Evolutionary conservation across 2,888 invertebrate genomes (phyloP), one percentile per base, ranked within the genome.

Genomic region (Patella pellucida): DNA sequence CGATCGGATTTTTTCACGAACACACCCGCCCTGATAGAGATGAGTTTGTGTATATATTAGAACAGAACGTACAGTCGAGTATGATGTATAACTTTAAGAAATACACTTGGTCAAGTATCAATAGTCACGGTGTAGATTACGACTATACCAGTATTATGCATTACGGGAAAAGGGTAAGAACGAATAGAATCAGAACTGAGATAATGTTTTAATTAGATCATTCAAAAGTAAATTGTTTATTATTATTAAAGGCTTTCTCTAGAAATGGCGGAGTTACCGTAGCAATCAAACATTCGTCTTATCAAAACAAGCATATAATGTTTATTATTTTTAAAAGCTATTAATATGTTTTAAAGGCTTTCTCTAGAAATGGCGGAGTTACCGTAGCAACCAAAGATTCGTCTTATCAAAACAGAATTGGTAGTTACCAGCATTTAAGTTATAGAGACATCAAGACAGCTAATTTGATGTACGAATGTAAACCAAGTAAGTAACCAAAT

Each of bases 121-220:
- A 85, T 72, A 75, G 73, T 41, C 76, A 78, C 51, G 78, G 68
- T 12, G 85, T 87, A 3, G 84, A 85, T 1, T 87, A 87, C 73
- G 87, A 87, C 76, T 87, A 86, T 77, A 69, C 15, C 23, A 86
- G 86, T 69, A 81, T 87, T 51, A 87, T 87, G 87, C 87, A 87
- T 74, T 87, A 87, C 68, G 82, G 83, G 7, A 76, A 74, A 4
- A 75, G 68, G 67, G 85, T 85, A 72, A 77, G 80, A 78, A 62
- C 4, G 7, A 41, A 41, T 41, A 41, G 41, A 0, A 41, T 41
- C 41, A 9, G 9, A 41, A 41, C 41, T 41, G 9, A 41, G 41
- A 41, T 41, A 41, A 5, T 41, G 5, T 41, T 41, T 41, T 41
- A 4, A 41, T 41, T 41, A 41, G 41, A 41, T 41, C 41, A 41